Evolutionary conservation across 2,797 vertebrate genomes (phyloP), one percentile per base, ranked within the genome.

Genomic region (Acanthornis magna): DNA sequence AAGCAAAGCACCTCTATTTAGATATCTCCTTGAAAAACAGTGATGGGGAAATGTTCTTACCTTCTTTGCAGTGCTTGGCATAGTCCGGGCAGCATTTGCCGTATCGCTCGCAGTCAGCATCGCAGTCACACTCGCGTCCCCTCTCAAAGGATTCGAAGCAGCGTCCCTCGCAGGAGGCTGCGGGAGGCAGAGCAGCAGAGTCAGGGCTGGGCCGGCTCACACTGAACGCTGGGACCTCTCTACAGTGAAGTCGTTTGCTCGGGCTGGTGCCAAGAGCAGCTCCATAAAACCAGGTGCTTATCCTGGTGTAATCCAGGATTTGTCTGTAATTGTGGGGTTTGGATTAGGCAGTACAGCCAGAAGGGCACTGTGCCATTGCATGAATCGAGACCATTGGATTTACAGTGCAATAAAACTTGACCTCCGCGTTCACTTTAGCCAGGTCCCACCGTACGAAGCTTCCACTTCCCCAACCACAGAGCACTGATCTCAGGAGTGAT

Each of bases 131-230:
- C 66, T 82, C 88, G 42, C 98, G 97, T 25, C 99, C 99, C 93
- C 99, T 97, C 47, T 95, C 96, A 51, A 99, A 99, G 72, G 27
- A 2, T 93, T 99, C 99, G 8, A 98, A 98, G 96, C 99, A 99
- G 19, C 99, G 98, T 32, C 99, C 99, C 97, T 96, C 98, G 95
- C 99, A 99, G 10, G 99, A 99, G 90, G 90, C 99, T 99, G 97
- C 62, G 22, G 34, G 34, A 76, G 83, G 96, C 83, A 93, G 78
- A 80, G 63, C 32, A 78, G 30, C 36, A 26, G 21, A 7, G 42
- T 96, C 51, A 95, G 81, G 10, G 13, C 36, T 20, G 48, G 36
- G 73, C 36, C 40, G 9, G 50, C 29, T 34, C 42, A 1, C 1
- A 0, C 7, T 23, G 4, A 51, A 40, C 8, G 19, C 54, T 67